These are phyloP conservation scores for Platyscapa corneri DNA, from an alignment of 1,140 invertebrate species.

Conservation along the genomic window DNA sequence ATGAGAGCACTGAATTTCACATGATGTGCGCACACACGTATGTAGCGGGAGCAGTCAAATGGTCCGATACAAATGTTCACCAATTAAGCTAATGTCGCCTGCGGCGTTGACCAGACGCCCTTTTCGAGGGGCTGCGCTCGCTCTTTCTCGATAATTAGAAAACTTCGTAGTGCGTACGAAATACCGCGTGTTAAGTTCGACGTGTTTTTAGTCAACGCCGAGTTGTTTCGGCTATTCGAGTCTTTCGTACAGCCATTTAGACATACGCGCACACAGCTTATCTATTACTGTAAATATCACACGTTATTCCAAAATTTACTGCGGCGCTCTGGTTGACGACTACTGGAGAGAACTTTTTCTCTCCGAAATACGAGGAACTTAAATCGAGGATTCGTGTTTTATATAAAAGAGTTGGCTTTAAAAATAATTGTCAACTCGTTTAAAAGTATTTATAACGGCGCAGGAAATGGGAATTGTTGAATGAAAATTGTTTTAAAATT, in stretches of 20 bases:
- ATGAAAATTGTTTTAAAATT: too few species aligned
- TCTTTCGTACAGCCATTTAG: background rate
- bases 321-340: too few species aligned
- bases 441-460: too few species aligned
- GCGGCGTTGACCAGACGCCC: slow-evolving; percentile 34
- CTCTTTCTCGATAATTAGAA: slow-evolving; percentile 40
- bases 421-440: too few species aligned
- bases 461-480: too few species aligned
- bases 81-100: slow-evolving; percentile 57
- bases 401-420: too few species aligned
- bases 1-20: background rate
- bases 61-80: slow-evolving; percentile 26
- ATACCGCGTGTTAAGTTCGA: slow-evolving; percentile 1
- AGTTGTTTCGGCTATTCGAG: background rate
- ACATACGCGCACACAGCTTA: background rate
- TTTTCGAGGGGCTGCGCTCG: background rate
- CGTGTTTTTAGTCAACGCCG: background rate
- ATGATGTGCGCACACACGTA: background rate
- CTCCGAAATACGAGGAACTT: too few species aligned
- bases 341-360: too few species aligned
- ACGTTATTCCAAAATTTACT: too few species aligned
- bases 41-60: background rate
- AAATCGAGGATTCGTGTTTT: too few species aligned
- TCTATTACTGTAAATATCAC: too few species aligned
- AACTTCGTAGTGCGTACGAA: slow-evolving; percentile 10